These are phyloP conservation scores for Odontomyia ornata DNA, from an alignment of 2,888 invertebrate genomes.

Conservation along the genomic window DNA sequence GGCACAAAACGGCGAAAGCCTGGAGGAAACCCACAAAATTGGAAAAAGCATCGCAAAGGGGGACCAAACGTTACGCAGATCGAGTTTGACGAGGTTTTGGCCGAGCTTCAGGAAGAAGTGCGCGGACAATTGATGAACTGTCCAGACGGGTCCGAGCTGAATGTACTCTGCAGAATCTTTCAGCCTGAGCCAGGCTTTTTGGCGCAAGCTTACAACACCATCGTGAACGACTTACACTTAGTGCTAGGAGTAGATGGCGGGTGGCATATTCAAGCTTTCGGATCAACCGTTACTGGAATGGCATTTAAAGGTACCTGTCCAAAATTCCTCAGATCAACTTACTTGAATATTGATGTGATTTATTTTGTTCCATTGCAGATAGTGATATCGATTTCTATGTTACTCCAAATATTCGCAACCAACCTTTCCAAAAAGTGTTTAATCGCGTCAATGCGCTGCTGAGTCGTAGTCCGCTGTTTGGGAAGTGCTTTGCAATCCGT, in stretches of 20 bases:
- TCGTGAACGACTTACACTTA: not conserved
- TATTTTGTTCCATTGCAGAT: conserved; percentile 43
- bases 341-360: no score
- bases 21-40: not conserved
- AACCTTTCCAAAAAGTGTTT: conserved; percentile 55
- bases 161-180: conserved; percentile 53
- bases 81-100: conserved; percentile 2
- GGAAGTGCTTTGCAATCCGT: conserved; percentile 71
- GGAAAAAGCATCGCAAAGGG: not conserved
- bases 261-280: conserved; percentile 69
- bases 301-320: conserved; percentile 66
- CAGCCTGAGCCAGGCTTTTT: conserved; percentile 39
- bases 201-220: not conserved
- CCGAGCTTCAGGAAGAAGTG: conserved; percentile 31
- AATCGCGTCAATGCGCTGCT: conserved; percentile 63
- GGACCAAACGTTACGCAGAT: not conserved
- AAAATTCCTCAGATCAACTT: not conserved
- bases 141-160: conserved; percentile 53
- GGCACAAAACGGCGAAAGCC: not conserved
- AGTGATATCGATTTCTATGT: conserved; percentile 51
- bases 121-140: conserved; percentile 53
- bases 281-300: conserved; percentile 77
- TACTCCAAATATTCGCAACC: conserved; percentile 48
- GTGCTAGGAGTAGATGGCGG: conserved; percentile 39
- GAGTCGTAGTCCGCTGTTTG: conserved; percentile 64